Evolutionary conservation across 2,888 invertebrate genomes (phyloP).

Genomic region (Hoplodrina blanda): DNA sequence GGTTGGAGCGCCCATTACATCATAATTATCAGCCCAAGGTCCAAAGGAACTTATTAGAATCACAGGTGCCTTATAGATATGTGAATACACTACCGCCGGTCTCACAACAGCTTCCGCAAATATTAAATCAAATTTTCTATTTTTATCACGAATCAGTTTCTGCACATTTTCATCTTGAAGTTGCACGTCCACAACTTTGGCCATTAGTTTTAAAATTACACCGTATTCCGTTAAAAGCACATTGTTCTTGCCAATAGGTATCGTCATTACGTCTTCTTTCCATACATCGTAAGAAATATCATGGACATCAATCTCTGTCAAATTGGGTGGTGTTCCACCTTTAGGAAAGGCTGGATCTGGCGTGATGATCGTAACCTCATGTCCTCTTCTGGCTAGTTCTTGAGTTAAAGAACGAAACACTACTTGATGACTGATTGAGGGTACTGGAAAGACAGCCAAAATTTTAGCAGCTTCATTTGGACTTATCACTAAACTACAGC

Average conservation of each 20-base stretch:
- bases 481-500: background rate
- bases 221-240: conserved; percentile 1
- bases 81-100: conserved; percentile 18
- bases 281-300: conserved; percentile 18
- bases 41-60: conserved; percentile 18
- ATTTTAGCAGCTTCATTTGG: conserved; percentile 60
- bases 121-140: conserved; percentile 14
- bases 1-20: conserved; percentile 9
- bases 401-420: conserved; percentile 67
- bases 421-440: conserved; percentile 76
- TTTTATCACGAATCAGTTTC: conserved; percentile 16
- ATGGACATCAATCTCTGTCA: conserved; percentile 27
- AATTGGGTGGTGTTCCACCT: conserved; percentile 16
- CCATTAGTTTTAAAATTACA: conserved; percentile 16
- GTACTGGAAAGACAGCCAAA: conserved; percentile 66
- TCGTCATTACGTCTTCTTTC: conserved; percentile 1
- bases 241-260: conserved; percentile 6
- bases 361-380: conserved; percentile 20
- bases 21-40: conserved; percentile 23
- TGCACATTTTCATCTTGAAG: conserved; percentile 9
- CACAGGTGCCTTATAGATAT: conserved; percentile 19
- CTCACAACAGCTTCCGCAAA: conserved; percentile 19
- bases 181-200: conserved; percentile 9
- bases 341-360: conserved; percentile 24
- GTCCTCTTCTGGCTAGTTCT: conserved; percentile 21